Base-by-base conservation (phyloP, 1,140 invertebrate genomes). In the Aphis gossypii region DNA sequence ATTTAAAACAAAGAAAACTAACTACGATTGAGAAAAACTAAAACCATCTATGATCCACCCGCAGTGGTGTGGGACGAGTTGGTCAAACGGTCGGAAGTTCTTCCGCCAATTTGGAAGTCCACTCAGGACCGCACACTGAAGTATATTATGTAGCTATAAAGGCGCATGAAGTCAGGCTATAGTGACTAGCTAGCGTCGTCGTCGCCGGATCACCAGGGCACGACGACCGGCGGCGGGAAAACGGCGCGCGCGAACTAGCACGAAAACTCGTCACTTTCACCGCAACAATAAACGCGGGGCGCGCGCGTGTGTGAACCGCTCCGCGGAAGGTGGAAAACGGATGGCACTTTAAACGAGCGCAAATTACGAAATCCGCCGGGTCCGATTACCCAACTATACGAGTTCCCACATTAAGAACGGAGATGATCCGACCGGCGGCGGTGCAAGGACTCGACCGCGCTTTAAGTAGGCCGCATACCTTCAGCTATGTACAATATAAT, bases 261-360 rank as follows among this genome's bases (percentile, higher is more conserved):
- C 87, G 87, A 84, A 93, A 76, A 93, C 86, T 54, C 82, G 23
- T 93, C 82, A 56, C 92, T 93, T 93, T 93, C 92, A 93, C 92
- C 48, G 14, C 82, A 51, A 93, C 76, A 93, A 93, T 93, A 38
- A n/a, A 18, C 60, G n/a, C 60, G 14, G 25, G 83, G 56, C 82
- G 92, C 21, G 23, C 38, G 76, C 23, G 87, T 89, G 51, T 60
- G 88, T 60, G 87, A 51, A 88, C 30, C n/a, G 6, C 14, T 51
- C 18, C 6, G 30, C 25, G 41, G 88, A 20, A 25, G 84, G 35
- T 38, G 54, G 38, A 41, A 68, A 68, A 48, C 56, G 60, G 89
- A 90, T 90, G 89, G 56, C 89, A 51, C 54, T 90, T 88, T 90
- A 54, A 68, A 90, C 88, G 30, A 54, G 20, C 88, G 54, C 21